Evolutionary conservation across 2,797 vertebrate genomes (phyloP).

Genomic region (Salmo trutta): DNA sequence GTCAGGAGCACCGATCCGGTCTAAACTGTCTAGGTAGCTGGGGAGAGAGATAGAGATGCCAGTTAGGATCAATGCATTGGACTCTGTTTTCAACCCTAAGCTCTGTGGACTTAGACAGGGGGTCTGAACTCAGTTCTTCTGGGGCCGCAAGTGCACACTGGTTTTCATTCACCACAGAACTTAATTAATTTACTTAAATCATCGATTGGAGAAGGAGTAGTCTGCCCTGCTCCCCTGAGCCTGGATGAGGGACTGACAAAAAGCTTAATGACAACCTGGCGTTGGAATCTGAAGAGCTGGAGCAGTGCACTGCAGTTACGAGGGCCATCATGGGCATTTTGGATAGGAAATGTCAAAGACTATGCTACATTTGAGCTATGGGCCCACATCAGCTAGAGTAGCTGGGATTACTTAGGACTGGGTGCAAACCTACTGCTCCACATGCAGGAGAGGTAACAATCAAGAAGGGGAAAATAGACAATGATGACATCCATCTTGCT

Average conservation of each 20-base stretch:
- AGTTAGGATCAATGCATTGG: not conserved
- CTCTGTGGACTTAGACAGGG: not conserved
- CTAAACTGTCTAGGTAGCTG: constrained; percentile 97
- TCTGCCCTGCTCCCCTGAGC: no score
- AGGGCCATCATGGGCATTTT: not conserved
- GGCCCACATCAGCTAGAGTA: no score
- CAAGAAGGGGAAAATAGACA: no score
- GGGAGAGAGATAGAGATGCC: not conserved
- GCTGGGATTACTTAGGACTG: no score
- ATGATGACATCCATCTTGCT: no score
- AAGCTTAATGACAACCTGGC: not conserved
- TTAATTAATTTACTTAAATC: not conserved
- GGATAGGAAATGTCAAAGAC: not conserved
- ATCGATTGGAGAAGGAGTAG: not conserved
- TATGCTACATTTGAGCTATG: not conserved
- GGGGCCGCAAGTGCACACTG: not conserved
- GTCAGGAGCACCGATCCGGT: constrained; percentile 91
- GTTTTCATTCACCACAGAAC: not conserved
- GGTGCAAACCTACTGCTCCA: no score
- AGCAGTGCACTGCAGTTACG: not conserved
- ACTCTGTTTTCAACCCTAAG: not conserved
- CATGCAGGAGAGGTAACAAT: no score
- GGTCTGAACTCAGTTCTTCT: not conserved
- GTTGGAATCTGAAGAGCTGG: not conserved
- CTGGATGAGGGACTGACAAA: no score